Evolutionary conservation across 2,797 vertebrate genomes (phyloP), one percentile per base, ranked within the genome.

Genomic region (Todus mexicanus): DNA sequence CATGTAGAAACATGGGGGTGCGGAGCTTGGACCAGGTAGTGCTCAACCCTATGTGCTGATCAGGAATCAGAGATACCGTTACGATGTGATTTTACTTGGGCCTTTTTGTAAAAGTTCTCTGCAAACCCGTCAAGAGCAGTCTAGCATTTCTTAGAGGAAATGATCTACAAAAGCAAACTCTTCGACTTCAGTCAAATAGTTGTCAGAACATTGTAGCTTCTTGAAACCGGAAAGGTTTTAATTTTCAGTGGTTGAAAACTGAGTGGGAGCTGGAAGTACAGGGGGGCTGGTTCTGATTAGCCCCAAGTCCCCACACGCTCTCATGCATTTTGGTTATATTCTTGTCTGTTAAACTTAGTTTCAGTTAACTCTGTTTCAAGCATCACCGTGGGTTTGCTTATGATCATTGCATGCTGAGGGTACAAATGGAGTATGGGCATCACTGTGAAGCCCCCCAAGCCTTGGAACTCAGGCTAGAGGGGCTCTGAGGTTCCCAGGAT

Each of bases 261-360:
- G 79, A 89, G 85, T 72, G 87, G 93, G 93, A 94, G 78, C 69
- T 70, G 87, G 78, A 90, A 95, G 81, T 79, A 26, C 37, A 57
- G 76, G 85, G 47, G 65, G 89, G 38, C 93, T 96, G 95, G 85
- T 95, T 94, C 90, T 84, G 89, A 95, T 96, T 95, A 96, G 66
- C 70, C 73, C 82, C 5, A 3, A 77, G 59, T 87, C 47, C 82
- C 83, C 82, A 65, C 91, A 91, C 66, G 78, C 89, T 93, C 78
- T 74, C 45, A 7, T 84, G 47, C 57, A 2, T 76, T 92, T 92
- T 4, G 3, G 69, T 72, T 92, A 77, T 89, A 47, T 87, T 93
- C 90, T 94, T 92, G 68, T 92, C 93, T 72, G 47, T 72, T 95
- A 45, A 84, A 72, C 64, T 88, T 83, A 60, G 33, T 78, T 94